phyloP scores from a whole-genome alignment of 2,888 invertebrate genomes.

The Falcaria lacertinaria region DNA sequence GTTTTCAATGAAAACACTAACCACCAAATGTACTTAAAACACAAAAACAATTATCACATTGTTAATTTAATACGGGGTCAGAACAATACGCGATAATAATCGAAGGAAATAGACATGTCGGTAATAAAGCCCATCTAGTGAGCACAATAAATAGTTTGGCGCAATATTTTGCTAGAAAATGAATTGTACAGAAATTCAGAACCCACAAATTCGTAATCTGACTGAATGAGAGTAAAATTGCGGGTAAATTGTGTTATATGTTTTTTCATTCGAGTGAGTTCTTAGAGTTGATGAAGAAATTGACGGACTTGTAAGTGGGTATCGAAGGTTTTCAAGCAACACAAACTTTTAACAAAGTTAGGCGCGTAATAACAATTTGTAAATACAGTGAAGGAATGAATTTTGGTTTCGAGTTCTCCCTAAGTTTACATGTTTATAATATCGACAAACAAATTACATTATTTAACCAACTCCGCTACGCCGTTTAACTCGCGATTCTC shows the following conservation, averaged over 20 bases:
- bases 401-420: too few relatives aligned
- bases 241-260: conserved; percentile 13
- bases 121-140: background rate
- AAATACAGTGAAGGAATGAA: too few relatives aligned
- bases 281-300: conserved; percentile 14
- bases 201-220: background rate
- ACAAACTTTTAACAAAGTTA: conserved; percentile 10
- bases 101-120: background rate
- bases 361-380: too few relatives aligned
- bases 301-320: conserved; percentile 8
- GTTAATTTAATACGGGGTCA: background rate
- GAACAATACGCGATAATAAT: background rate
- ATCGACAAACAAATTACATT: background rate
- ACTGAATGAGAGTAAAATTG: background rate
- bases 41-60: background rate
- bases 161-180: background rate
- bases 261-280: conserved; percentile 9
- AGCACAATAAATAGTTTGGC: background rate
- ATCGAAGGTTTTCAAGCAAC: conserved; percentile 10
- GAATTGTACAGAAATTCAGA: background rate
- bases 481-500: too few relatives aligned
- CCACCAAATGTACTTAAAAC: background rate
- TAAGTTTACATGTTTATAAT: too few relatives aligned
- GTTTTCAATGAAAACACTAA: background rate
- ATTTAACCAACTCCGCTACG: too few relatives aligned